Evolutionary conservation across 1,140 invertebrate genomes (phyloP).

Genomic region (Drosophila kepulauana): DNA sequence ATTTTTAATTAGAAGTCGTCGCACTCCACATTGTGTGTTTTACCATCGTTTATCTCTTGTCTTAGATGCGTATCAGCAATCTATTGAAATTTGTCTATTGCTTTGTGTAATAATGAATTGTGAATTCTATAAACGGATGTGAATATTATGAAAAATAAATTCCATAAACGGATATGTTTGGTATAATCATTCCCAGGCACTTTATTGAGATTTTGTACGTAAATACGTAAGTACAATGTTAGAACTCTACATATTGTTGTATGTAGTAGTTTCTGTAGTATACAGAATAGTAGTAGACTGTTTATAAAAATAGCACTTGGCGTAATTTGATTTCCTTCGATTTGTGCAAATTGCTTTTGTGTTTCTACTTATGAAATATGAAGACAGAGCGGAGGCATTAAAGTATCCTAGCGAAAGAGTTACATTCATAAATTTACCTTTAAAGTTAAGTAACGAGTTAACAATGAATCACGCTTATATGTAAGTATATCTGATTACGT

Average conservation of each 20-base stretch:
- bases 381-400: conserved; percentile 58
- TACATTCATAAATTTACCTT: conserved; percentile 30
- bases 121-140: conserved; percentile 1
- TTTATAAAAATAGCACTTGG: conserved; percentile 49
- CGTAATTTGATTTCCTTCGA: conserved; percentile 55
- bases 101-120: conserved; percentile 17
- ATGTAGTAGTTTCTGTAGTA: conserved; percentile 48
- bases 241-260: conserved; percentile 31
- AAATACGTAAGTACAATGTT: conserved; percentile 59
- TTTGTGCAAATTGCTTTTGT: conserved; percentile 68
- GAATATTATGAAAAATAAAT: conserved; percentile 4
- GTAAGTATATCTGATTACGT: conserved; percentile 3
- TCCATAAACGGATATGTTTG: conserved; percentile 3
- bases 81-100: conserved; percentile 27
- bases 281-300: conserved; percentile 8
- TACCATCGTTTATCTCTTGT: conserved; percentile 35
- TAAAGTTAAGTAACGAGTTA: conserved; percentile 39
- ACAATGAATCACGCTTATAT: conserved; percentile 33
- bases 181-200: conserved; percentile 68
- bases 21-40: conserved; percentile 30
- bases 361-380: conserved; percentile 55
- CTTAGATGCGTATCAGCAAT: conserved; percentile 17
- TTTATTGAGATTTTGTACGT: conserved; percentile 77
- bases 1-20: conserved; percentile 53
- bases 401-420: conserved; percentile 23